Base-by-base conservation (phyloP, 1,140 invertebrate species). In the Sesamia nonagrioides region DNA sequence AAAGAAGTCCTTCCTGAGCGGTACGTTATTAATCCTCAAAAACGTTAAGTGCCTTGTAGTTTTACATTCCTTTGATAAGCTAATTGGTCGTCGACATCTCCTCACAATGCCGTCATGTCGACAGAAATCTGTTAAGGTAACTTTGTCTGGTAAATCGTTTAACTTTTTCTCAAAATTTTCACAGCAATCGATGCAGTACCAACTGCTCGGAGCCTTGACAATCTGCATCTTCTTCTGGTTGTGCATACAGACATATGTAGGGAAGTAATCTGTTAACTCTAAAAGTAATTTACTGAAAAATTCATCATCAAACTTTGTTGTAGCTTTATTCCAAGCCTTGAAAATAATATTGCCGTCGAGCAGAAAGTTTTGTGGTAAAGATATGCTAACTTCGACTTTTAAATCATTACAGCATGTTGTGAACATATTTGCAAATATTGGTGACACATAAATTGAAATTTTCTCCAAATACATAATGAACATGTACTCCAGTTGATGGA, bases 51-150 rank as follows among this genome's bases (percentile, higher is more conserved):
- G 76, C 13, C 72, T 66, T n/a, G 78, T 58, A 13, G 35, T 60
- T 66, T 75, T 79, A 11, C 54, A 61, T 11, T 45, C 40, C 9
- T 58, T 61, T 9, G 60, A 72, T 33, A 84, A 63, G 21, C 66
- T 72, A 18, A 82, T 77, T 50, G 81, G 76, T 5, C 35, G 66
- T 15, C 77, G 76, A 42, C 77, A 52, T 48, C 72, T 52, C 6
- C 77, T 61, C 2, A 82, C 68, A 6, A 60, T 45, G 2, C 81
- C 81, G 40, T 76, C 60, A 37, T 48, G 73, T 66, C 83, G 78
- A 61, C 83, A 84, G 27, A 82, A 84, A 40, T 84, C 79, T 4
- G 81, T 84, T 35, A 84, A 69, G 7, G 83, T 84, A 8, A 84
- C 42, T 37, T 79, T 84, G 42, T 73, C 63, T 77, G 81, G 78